Percentiles rank a stretch among this genome's conserved stretches.
These are phyloP conservation scores for Syncerus caffer DNA, from an alignment of 2,797 vertebrate genomes.

Conservation along the genomic window DNA sequence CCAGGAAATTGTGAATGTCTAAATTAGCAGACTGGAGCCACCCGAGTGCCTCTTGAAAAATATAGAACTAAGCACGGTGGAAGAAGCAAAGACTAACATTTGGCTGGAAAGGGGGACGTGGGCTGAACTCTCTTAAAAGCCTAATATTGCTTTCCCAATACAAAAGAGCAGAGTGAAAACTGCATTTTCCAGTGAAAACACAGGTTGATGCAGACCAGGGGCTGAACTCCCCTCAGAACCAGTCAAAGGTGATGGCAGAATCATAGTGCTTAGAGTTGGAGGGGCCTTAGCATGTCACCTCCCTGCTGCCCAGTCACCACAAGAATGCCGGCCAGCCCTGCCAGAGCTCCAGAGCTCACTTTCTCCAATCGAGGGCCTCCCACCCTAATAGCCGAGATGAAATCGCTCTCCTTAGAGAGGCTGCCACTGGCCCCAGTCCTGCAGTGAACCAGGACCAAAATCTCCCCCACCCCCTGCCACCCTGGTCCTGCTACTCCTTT, in stretches of 20 bases:
- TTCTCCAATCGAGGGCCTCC: background rate
- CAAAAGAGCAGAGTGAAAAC: background rate
- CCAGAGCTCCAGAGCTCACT: background rate
- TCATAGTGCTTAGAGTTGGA: background rate
- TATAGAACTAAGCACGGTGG: background rate
- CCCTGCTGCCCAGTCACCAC: background rate
- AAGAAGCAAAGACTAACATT: constrained; percentile 19
- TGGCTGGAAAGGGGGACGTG: background rate
- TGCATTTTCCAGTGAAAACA: constrained; percentile 15
- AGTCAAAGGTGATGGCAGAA: background rate
- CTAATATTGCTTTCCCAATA: background rate
- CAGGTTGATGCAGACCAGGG: background rate
- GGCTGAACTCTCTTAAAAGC: background rate
- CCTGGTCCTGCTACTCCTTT: background rate
- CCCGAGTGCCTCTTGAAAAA: background rate
- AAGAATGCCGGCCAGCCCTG: background rate
- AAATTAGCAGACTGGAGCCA: constrained; percentile 37
- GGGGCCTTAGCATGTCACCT: background rate
- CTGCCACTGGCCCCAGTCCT: background rate
- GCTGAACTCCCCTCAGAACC: background rate
- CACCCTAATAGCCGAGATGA: background rate
- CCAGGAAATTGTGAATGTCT: constrained; percentile 42
- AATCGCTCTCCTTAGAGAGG: background rate
- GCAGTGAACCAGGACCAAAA: background rate
- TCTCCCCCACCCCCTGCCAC: background rate